Conservation (phyloP, 2,797 vertebrate species). For the Coilia nasus region DNA sequence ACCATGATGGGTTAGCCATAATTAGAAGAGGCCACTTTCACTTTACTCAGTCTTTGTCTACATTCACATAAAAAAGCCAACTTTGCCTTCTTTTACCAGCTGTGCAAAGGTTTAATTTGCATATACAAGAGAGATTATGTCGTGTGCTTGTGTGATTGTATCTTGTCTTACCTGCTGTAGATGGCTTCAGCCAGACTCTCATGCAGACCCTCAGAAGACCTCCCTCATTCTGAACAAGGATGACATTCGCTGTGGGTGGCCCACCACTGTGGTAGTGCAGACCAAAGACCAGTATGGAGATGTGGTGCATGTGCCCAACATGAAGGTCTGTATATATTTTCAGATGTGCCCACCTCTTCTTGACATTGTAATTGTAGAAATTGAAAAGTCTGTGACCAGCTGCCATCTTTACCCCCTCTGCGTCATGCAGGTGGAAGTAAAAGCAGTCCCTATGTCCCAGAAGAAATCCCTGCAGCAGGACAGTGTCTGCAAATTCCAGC, state of each 20-base stretch:
- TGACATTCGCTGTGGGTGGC: conserved; percentile 98
- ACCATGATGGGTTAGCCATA: no score
- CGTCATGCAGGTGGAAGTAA: conserved; percentile 90
- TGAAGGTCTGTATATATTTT: conserved; percentile 82
- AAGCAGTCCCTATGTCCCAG: conserved; percentile 97
- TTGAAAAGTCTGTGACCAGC: background rate
- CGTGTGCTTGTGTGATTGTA: background rate
- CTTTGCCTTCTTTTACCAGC: no score
- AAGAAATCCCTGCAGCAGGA: conserved; percentile 96
- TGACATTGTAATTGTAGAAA: background rate
- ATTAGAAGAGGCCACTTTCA: no score
- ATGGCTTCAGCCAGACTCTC: conserved; percentile 98
- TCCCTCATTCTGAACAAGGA: conserved; percentile 97
- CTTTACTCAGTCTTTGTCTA: no score
- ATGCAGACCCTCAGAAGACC: conserved; percentile 97
- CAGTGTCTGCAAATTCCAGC: conserved; percentile 86
- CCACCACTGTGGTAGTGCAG: conserved; percentile 93
- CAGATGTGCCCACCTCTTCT: background rate
- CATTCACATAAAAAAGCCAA: no score
- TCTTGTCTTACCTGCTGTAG: conserved; percentile 62
- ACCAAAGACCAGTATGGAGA: conserved; percentile 99
- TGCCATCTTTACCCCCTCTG: background rate
- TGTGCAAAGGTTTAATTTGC: no score
- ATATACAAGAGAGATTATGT: background rate
- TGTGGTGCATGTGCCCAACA: conserved; percentile 96